These are phyloP conservation scores for Haemorhous mexicanus DNA, from an alignment of 2,113 vertebrate genomes.

Conservation along the genomic window DNA sequence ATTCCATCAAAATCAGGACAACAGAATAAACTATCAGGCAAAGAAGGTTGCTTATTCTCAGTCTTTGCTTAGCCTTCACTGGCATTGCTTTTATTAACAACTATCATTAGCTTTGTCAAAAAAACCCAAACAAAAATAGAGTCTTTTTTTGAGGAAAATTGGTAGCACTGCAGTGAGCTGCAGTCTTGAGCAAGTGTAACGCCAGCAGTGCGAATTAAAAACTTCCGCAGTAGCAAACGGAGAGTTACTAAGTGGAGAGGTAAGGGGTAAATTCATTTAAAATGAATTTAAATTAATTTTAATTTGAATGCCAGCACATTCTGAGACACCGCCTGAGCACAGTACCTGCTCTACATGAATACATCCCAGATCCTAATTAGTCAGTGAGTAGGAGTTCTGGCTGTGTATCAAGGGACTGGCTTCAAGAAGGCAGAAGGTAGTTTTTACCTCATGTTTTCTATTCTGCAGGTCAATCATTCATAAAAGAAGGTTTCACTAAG, in stretches of 20 bases:
- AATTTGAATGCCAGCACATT: background rate
- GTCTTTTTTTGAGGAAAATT: background rate
- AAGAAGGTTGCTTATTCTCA: background rate
- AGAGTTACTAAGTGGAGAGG: background rate
- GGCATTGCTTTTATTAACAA: background rate
- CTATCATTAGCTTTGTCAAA: background rate
- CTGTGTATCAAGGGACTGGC: background rate
- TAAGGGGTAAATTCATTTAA: background rate
- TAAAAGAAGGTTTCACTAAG: background rate
- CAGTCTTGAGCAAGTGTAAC: background rate
- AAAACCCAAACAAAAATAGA: background rate
- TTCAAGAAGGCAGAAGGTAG: background rate
- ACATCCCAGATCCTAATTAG: background rate
- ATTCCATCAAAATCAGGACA: background rate
- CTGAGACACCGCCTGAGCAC: background rate
- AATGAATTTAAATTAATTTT: background rate
- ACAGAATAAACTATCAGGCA: background rate
- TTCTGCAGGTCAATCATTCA: fast-evolving
- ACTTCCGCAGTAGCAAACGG: background rate
- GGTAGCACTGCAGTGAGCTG: background rate
- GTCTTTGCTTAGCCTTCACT: background rate
- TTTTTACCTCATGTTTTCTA: background rate
- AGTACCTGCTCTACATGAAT: background rate
- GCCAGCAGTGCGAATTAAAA: background rate
- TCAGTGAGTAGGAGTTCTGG: background rate